Base-by-base conservation (phyloP, 2,797 vertebrate genomes). In the Babyrousa celebensis region DNA sequence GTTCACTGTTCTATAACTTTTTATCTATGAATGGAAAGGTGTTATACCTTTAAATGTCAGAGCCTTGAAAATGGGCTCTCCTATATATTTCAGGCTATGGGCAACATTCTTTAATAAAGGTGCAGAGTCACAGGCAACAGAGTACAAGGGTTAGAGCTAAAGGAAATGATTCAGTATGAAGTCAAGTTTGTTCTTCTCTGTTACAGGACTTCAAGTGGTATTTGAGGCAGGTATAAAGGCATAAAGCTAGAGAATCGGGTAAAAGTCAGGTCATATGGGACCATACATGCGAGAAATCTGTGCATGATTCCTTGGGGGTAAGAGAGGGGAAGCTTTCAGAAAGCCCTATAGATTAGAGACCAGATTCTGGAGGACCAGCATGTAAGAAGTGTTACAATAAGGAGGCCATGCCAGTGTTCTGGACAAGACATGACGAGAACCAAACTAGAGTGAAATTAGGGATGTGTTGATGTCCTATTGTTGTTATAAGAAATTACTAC, bases 171-270 rank as follows among this genome's bases (percentile, higher is more conserved):
- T 12, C 54, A 36, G 9, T 16, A 36, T 79, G 54, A 12, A 58
- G 21, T 36, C 12, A 36, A 4, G 20, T 79, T 58, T 32, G 75
- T 58, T 78, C 4, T 77, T 77, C 75, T 78, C 52, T 56, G 56
- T 12, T 32, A 23, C 18, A 43, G 40, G 11, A 12, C 6, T 52
- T 62, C 56, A 65, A 20, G 52, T 54, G 25, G 54, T 27, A 23
- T 48, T 52, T 40, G 60, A 82, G 67, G 36, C 12, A 72, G 70
- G 12, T 80, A 15, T 8, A 23, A 72, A 71, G 48, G 32, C 29
- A 6, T 0, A 36, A 6, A 1, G 7, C 36, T 60, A 8, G 23
- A 67, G 36, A 75, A 3, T 9, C 0, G 29, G 52, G 21, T 5
- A 6, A 62, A 89, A 12, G 12, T 11, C 27, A 63, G 12, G 21